Base-by-base conservation (phyloP, 2,888 invertebrate genomes). In the Agonopterix heracliana region DNA sequence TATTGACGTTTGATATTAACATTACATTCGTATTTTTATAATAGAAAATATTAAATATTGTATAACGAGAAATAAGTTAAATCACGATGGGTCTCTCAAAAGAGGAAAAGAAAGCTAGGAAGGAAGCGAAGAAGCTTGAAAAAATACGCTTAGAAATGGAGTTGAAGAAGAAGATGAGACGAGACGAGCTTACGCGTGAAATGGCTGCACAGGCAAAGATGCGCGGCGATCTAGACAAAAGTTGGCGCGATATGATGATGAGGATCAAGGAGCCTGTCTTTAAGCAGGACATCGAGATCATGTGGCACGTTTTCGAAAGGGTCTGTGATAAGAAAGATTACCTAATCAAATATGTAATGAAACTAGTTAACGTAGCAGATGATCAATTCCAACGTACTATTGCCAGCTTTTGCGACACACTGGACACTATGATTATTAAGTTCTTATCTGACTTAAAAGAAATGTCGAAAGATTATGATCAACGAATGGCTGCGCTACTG, bases 351-450 rank as follows among this genome's bases (percentile, higher is more conserved):
- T 84, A 86, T 54, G 82, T 91, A 10, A 78, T 91, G 63, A 78
- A 83, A 47, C 90, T 93, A 56, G 81, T 92, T 56, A 83, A 92
- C 46, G 73, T 89, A 52, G 90, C 93, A 2, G 92, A 93, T 68
- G 82, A 90, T 17, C 92, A 93, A 64, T 92, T 92, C 59, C 85
- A 89, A 51, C 87, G 91, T 54, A 90, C 92, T 46, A 90, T 93
- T 56, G 86, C 92, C 46, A 89, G 90, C 41, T 93, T 93, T 69
- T 90, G 92, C 48, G 87, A 89, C 49, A 90, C 90, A 17, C 88
- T 93, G 44, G 91, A 93, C 55, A 82, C 83, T 49, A 90, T 92
- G 71, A 90, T 93, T 47, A 90, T 74, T 47, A 86, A 84, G 55
- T 87, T 87, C 59, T 60, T 82, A 14, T 41, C 53, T 2, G 81